Conservation (phyloP, 2,888 invertebrate genomes). For the Heteromurus nitidus region DNA sequence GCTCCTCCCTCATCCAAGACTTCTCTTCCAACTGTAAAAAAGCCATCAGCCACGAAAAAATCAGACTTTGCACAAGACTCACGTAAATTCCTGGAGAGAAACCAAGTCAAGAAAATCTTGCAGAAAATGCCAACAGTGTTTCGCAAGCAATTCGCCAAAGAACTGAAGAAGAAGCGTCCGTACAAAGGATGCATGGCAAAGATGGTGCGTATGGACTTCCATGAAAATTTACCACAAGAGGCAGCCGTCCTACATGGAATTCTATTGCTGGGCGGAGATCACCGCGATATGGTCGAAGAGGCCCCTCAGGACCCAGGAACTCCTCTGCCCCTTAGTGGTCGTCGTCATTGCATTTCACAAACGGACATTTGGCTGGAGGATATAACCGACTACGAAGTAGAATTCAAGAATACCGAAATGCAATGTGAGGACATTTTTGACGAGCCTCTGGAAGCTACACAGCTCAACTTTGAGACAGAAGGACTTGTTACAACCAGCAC, state of each 20-base stretch:
- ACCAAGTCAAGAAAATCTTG: background rate
- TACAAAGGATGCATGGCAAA: background rate
- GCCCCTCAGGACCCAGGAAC: conserved; percentile 22
- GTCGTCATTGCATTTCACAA: conserved; percentile 12
- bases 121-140: conserved; percentile 21
- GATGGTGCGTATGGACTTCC: background rate
- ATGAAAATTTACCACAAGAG: background rate
- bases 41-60: background rate
- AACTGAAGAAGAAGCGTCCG: conserved; percentile 15
- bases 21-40: conserved; percentile 8
- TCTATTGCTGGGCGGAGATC: conserved; percentile 10
- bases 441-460: conserved; percentile 16
- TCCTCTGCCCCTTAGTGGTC: conserved; percentile 42
- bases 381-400: conserved; percentile 27
- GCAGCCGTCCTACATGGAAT: conserved; percentile 23
- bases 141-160: conserved; percentile 6
- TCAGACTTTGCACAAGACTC: background rate
- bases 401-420: conserved; percentile 16
- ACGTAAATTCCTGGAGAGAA: background rate
- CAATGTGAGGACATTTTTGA: conserved; percentile 39
- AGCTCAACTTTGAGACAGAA: background rate
- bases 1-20: conserved; percentile 2
- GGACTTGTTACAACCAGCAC: conserved; percentile 1
- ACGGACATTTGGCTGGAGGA: conserved; percentile 44
- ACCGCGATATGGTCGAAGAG: conserved; percentile 18